phyloP scores from a whole-genome alignment of 92 coral and sea anemone species.

The Epizoanthus scotinus region DNA sequence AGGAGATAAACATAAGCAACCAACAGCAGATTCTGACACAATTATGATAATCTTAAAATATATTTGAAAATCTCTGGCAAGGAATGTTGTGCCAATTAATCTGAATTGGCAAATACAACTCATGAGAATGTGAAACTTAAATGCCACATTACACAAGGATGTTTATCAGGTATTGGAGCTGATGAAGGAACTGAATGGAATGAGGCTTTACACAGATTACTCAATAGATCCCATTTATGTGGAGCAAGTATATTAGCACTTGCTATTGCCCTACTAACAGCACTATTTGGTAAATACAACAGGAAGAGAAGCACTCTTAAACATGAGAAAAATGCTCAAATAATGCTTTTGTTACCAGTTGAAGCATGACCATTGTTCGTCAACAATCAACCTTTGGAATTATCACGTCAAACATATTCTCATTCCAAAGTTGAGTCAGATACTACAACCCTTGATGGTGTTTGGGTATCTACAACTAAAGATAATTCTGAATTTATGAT shows the following conservation, averaged over 20 bases:
- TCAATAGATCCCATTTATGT: conserved; percentile 39
- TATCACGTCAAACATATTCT: not conserved
- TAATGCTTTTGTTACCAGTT: conserved; percentile 8
- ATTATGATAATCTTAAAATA: not conserved
- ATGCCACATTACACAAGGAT: conserved; percentile 39
- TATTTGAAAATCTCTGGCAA: not conserved
- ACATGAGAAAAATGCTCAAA: conserved; percentile 28
- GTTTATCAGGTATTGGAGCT: conserved; percentile 36
- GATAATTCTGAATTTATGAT: no score
- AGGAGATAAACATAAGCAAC: conserved; percentile 16
- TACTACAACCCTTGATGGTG: not conserved
- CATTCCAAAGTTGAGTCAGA: not conserved
- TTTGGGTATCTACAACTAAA: conserved; percentile 10
- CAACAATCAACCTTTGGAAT: not conserved
- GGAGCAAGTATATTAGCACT: conserved; percentile 24
- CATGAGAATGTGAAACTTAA: not conserved
- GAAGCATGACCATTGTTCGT: not conserved
- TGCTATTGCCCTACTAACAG: conserved; percentile 38
- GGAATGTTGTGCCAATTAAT: not conserved
- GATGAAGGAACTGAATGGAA: conserved; percentile 37
- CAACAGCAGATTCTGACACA: conserved; percentile 6
- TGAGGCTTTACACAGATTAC: conserved; percentile 27
- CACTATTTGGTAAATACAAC: conserved; percentile 32
- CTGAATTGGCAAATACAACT: not conserved
- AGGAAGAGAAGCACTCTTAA: conserved; percentile 16